phyloP scores from a whole-genome alignment of 2,888 invertebrate species.

The Andrena chrysosceles region DNA sequence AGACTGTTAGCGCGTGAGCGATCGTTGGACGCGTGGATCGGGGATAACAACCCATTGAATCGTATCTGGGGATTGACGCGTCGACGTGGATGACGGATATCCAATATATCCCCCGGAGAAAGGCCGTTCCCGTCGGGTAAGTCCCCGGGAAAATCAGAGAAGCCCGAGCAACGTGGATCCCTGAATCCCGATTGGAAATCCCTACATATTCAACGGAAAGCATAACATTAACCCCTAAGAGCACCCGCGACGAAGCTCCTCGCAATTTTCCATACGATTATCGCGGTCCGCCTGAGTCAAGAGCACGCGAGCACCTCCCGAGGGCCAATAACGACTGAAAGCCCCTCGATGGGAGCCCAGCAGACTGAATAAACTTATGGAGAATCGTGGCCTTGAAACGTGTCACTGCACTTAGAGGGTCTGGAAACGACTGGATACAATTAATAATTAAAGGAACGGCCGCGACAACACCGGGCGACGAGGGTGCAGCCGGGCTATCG shows the following conservation, averaged over 20 bases:
- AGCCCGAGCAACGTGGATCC: too few species aligned
- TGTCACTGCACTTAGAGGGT: conserved; percentile 74
- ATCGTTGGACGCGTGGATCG: too few species aligned
- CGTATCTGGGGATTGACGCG: conserved; percentile 30
- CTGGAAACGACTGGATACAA: conserved; percentile 56
- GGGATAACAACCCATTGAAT: conserved; percentile 35
- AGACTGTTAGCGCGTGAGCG: conserved; percentile 12
- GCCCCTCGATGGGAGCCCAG: neutral
- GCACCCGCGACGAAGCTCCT: neutral
- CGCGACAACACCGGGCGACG: conserved; percentile 46
- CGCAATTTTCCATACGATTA: conserved; percentile 2
- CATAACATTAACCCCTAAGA: neutral
- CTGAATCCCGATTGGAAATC: neutral
- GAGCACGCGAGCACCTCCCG: neutral
- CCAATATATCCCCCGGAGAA: conserved; percentile 30
- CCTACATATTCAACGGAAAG: neutral
- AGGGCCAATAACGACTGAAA: neutral
- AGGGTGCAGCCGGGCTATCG: conserved; percentile 70
- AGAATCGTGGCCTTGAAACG: conserved; percentile 62
- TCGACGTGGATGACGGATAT: conserved; percentile 36
- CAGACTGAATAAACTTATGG: conserved; percentile 3
- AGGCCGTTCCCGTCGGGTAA: neutral
- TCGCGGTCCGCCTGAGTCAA: neutral
- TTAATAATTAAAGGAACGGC: conserved; percentile 75
- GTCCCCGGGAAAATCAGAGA: neutral